These are phyloP conservation scores for Hippoglossus hippoglossus DNA, from an alignment of 2,797 vertebrate species.

Conservation along the genomic window DNA sequence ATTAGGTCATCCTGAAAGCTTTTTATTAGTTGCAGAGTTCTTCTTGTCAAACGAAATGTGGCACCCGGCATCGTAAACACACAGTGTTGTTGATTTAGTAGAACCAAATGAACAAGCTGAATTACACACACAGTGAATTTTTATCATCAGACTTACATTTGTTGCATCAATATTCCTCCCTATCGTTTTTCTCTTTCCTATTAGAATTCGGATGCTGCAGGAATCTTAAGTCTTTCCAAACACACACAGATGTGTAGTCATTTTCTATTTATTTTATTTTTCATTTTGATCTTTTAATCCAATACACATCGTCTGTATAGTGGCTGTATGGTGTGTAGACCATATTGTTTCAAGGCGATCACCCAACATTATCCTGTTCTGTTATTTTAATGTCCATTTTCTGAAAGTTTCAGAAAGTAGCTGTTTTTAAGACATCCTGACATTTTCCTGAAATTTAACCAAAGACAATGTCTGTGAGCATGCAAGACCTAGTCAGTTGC, in stretches of 20 bases:
- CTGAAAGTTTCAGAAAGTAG: too few relatives aligned
- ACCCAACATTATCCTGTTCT: neutral
- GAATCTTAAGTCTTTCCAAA: constrained; percentile 20
- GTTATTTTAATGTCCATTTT: too few relatives aligned
- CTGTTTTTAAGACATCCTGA: neutral
- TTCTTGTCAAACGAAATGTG: constrained; percentile 21
- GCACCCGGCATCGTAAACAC: neutral
- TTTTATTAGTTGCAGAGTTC: constrained; percentile 22
- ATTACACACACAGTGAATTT: neutral
- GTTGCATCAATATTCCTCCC: constrained; percentile 13
- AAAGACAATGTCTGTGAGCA: too few relatives aligned
- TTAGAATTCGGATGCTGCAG: constrained; percentile 19
- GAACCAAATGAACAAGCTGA: constrained; percentile 18
- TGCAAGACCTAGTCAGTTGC: too few relatives aligned
- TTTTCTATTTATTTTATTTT: constrained; percentile 10
- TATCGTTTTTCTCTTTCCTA: constrained; percentile 22
- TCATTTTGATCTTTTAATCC: constrained; percentile 11
- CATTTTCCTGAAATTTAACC: too few relatives aligned
- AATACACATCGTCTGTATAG: constrained; percentile 5
- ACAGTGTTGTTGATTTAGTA: constrained; percentile 15
- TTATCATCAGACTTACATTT: constrained; percentile 15
- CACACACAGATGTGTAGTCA: neutral
- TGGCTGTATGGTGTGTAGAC: neutral
- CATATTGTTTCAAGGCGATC: neutral
- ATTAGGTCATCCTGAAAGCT: too few relatives aligned